Evolutionary conservation across 2,888 invertebrate genomes (phyloP).

Genomic region (Acrobasis suavella): DNA sequence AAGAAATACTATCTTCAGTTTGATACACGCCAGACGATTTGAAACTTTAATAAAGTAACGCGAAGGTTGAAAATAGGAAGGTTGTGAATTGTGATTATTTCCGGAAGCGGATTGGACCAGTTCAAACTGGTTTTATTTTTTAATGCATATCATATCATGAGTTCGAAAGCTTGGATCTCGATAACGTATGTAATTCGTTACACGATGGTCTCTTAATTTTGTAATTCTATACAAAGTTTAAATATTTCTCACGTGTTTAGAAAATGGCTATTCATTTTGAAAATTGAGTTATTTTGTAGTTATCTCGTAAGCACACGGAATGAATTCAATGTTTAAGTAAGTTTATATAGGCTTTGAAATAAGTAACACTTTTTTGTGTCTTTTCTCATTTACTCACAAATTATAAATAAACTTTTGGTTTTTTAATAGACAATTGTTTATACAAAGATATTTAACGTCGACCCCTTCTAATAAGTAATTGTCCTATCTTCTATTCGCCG

Average conservation of each 20-base stretch:
- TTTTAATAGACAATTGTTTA: no score
- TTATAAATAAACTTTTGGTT: no score
- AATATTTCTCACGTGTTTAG: conserved; percentile 17
- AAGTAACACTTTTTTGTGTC: no score
- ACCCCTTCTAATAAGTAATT: no score
- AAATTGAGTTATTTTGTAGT: conserved; percentile 19
- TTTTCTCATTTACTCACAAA: no score
- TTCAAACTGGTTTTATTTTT: conserved; percentile 23
- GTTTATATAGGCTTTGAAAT: no score
- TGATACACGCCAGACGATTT: conserved; percentile 22
- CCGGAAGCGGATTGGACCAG: conserved; percentile 21
- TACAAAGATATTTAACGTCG: no score
- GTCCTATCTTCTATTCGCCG: no score
- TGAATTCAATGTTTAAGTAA: conserved; percentile 1
- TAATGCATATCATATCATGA: conserved; percentile 23
- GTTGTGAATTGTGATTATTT: background rate
- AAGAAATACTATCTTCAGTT: conserved; percentile 1
- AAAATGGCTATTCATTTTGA: conserved; percentile 6
- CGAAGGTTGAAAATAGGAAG: background rate
- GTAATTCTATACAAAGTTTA: conserved; percentile 20
- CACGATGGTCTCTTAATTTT: conserved; percentile 20
- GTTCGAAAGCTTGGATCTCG: conserved; percentile 21
- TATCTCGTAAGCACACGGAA: conserved; percentile 5
- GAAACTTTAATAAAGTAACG: conserved; percentile 23
- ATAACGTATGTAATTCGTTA: conserved; percentile 22